Conservation (phyloP, 2,888 invertebrate species). For the Euclidia mi region DNA sequence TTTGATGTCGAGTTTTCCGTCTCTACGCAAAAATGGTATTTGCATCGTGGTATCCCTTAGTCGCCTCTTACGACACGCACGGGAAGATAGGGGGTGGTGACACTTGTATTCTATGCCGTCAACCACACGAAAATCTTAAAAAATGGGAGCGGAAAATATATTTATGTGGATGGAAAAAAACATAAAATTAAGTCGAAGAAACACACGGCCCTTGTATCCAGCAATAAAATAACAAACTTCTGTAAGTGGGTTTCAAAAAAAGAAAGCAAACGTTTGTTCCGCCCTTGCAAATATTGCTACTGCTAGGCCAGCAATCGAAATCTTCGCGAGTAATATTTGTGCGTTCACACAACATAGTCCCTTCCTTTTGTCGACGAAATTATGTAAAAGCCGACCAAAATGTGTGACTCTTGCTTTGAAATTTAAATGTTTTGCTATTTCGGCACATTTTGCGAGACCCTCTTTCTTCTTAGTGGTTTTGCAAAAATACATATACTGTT, state of each 20-base stretch:
- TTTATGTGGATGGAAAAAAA: conserved; percentile 26
- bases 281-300: conserved; percentile 67
- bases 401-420: conserved; percentile 45
- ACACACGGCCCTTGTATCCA: conserved; percentile 58
- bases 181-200: conserved; percentile 45
- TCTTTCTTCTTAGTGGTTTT: conserved; percentile 38
- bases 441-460: conserved; percentile 33
- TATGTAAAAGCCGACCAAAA: conserved; percentile 43
- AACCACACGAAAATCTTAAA: too few relatives aligned
- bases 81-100: too few relatives aligned
- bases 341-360: conserved; percentile 52
- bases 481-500: conserved; percentile 38
- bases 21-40: too few relatives aligned
- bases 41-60: too few relatives aligned
- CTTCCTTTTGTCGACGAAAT: conserved; percentile 39
- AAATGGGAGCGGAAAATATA: conserved; percentile 27
- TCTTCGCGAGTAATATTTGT: conserved; percentile 57
- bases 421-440: conserved; percentile 46
- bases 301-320: conserved; percentile 60
- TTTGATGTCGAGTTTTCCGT: too few relatives aligned
- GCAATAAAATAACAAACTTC: conserved; percentile 66
- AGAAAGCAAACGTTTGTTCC: conserved; percentile 68
- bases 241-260: conserved; percentile 67
- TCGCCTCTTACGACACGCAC: too few relatives aligned
- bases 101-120: too few relatives aligned